phyloP scores from a whole-genome alignment of 1,140 invertebrate genomes.

The Eumeta japonica region DNA sequence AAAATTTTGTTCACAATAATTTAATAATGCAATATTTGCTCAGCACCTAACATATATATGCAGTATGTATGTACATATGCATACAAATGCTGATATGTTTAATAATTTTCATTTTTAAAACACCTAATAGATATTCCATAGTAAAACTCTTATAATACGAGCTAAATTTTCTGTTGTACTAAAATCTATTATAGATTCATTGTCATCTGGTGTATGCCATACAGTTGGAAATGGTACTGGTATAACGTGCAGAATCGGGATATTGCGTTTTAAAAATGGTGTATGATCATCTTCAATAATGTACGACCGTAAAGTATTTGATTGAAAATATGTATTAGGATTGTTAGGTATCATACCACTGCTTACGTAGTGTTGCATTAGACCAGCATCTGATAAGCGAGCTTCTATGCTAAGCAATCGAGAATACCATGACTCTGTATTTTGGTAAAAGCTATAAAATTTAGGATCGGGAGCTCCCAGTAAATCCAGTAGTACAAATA shows the following conservation, averaged over 20 bases:
- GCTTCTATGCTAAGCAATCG: constrained; percentile 65
- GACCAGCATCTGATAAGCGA: constrained; percentile 53
- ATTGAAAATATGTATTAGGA: constrained; percentile 71
- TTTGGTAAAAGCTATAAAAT: constrained; percentile 82
- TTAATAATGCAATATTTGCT: too few relatives aligned
- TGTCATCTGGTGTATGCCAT: constrained; percentile 84
- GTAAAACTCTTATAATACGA: too few relatives aligned
- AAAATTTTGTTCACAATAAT: too few relatives aligned
- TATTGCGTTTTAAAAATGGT: constrained; percentile 81
- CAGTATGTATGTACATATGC: too few relatives aligned
- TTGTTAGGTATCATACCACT: constrained; percentile 43
- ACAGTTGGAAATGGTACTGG: constrained; percentile 82
- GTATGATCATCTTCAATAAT: constrained; percentile 97
- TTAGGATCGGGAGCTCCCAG: constrained; percentile 80
- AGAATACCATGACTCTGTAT: constrained; percentile 72
- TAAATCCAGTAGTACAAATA: constrained; percentile 90
- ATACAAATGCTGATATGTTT: too few relatives aligned
- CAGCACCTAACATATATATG: too few relatives aligned
- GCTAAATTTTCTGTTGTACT: too few relatives aligned
- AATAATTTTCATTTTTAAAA: too few relatives aligned
- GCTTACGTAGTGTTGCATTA: constrained; percentile 60
- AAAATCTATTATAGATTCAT: too few relatives aligned
- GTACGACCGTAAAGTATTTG: constrained; percentile 58
- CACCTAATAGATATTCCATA: too few relatives aligned
- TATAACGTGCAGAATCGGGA: constrained; percentile 83